Evolutionary conservation across 2,113 vertebrate species (phyloP).

Genomic region (Pionites leucogaster): DNA sequence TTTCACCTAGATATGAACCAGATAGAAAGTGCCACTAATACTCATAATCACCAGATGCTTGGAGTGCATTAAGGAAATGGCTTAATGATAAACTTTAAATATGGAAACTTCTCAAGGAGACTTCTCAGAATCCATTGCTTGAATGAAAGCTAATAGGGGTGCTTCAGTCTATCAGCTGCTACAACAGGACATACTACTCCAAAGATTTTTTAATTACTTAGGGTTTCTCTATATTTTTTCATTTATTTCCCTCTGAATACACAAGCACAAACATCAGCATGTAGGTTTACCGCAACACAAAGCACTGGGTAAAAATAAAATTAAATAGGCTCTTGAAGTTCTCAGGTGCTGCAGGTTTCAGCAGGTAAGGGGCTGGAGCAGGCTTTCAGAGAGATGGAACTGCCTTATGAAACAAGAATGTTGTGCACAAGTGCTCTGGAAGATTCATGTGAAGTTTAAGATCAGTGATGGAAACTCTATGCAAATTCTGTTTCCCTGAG

Average conservation of each 20-base stretch:
- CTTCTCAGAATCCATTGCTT: neutral
- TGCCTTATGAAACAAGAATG: neutral
- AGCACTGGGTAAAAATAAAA: neutral
- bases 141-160: neutral
- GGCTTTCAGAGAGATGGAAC: neutral
- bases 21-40: neutral
- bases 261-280: rapidly evolving
- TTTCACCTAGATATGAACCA: neutral
- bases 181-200: neutral
- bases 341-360: neutral
- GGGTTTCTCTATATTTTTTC: neutral
- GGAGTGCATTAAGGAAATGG: neutral
- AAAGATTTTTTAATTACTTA: neutral
- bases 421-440: neutral
- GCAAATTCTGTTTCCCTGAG: slow-evolving; percentile 52
- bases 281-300: neutral
- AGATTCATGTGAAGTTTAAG: slow-evolving; percentile 7
- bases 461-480: slow-evolving; percentile 10
- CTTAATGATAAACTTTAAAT: neutral
- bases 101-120: neutral
- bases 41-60: neutral
- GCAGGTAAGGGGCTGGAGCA: neutral
- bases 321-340: neutral
- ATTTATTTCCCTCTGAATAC: neutral
- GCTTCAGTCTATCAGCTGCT: neutral